Percentiles rank a stretch among this genome's conserved stretches.
Conservation (phyloP, 1,140 invertebrate species). For the Rhizoglyphus robini region DNA sequence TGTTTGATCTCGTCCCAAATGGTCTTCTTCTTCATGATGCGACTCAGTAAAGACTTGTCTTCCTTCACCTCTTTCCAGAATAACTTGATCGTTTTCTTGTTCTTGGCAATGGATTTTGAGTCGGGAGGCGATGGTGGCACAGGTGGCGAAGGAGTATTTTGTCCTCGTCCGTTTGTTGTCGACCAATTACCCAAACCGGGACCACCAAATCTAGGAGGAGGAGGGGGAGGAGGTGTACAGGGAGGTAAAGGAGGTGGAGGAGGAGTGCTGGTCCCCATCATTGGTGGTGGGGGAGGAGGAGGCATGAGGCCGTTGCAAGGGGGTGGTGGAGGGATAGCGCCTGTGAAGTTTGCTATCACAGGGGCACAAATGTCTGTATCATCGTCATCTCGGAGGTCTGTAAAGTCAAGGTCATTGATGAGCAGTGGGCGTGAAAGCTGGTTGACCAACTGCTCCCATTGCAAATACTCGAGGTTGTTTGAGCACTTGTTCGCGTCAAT, state of each 20-base stretch:
- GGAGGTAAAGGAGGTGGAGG: constrained; percentile 29
- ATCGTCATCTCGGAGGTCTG: constrained; percentile 63
- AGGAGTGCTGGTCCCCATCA: not conserved
- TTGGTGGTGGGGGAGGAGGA: constrained; percentile 19
- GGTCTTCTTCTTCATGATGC: constrained; percentile 49
- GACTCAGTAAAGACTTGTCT: constrained; percentile 54
- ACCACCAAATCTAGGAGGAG: constrained; percentile 31
- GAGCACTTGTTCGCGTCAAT: not conserved
- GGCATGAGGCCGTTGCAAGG: not conserved
- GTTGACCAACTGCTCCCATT: constrained; percentile 81
- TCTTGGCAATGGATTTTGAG: constrained; percentile 48
- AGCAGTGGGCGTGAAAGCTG: constrained; percentile 64
- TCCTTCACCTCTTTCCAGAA: constrained; percentile 88
- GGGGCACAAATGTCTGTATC: constrained; percentile 33
- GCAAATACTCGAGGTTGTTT: constrained; percentile 56
- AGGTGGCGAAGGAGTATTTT: constrained; percentile 20
- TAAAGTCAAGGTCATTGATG: constrained; percentile 91
- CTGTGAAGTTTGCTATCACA: not conserved
- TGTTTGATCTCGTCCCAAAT: constrained; percentile 88
- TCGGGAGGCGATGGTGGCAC: constrained; percentile 20
- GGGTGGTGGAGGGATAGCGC: constrained; percentile 12
- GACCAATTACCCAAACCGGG: not conserved
- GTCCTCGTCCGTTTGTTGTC: not conserved
- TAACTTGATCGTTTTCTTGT: constrained; percentile 96
- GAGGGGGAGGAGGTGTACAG: constrained; percentile 30